These are phyloP conservation scores for Platycheirus albimanus DNA, from an alignment of 2,888 invertebrate genomes.

Conservation along the genomic window DNA sequence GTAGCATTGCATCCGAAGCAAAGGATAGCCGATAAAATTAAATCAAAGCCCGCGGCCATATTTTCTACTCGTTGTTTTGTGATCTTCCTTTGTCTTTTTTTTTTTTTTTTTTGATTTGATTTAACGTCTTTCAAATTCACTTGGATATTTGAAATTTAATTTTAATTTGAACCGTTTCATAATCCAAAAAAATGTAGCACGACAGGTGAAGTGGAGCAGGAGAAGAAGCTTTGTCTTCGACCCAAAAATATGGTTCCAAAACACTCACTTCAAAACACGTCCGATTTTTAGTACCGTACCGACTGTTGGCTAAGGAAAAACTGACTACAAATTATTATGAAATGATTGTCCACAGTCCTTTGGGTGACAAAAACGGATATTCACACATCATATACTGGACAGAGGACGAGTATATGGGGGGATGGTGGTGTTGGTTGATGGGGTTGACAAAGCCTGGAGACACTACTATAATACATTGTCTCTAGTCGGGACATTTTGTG, in stretches of 20 bases:
- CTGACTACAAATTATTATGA: slow-evolving; percentile 68
- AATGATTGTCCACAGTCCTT: slow-evolving; percentile 57
- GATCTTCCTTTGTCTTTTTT: no score
- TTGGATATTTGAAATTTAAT: slow-evolving; percentile 39
- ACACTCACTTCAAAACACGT: slow-evolving; percentile 6
- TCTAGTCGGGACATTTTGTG: neutral
- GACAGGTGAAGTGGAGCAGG: no score
- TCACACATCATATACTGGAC: slow-evolving; percentile 4
- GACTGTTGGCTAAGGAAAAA: slow-evolving; percentile 60
- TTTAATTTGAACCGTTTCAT: slow-evolving; percentile 58
- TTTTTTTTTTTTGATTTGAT: neutral
- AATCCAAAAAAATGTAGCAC: slow-evolving; percentile 47
- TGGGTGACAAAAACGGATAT: slow-evolving; percentile 39
- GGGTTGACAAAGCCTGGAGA: slow-evolving; percentile 19
- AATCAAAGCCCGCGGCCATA: slow-evolving; percentile 77
- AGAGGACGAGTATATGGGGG: no score
- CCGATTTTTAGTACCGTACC: slow-evolving; percentile 50
- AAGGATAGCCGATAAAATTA: slow-evolving; percentile 79
- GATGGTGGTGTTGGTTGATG: neutral
- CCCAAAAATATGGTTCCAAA: slow-evolving; percentile 9
- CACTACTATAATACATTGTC: slow-evolving; percentile 17
- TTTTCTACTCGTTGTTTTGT: neutral
- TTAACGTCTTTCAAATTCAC: slow-evolving; percentile 52
- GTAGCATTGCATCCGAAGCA: slow-evolving; percentile 78
- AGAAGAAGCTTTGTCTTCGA: slow-evolving; percentile 1